Evolutionary conservation across 2,113 vertebrate genomes (phyloP), one percentile per base, ranked within the genome.

Genomic region (Siniperca knerii): DNA sequence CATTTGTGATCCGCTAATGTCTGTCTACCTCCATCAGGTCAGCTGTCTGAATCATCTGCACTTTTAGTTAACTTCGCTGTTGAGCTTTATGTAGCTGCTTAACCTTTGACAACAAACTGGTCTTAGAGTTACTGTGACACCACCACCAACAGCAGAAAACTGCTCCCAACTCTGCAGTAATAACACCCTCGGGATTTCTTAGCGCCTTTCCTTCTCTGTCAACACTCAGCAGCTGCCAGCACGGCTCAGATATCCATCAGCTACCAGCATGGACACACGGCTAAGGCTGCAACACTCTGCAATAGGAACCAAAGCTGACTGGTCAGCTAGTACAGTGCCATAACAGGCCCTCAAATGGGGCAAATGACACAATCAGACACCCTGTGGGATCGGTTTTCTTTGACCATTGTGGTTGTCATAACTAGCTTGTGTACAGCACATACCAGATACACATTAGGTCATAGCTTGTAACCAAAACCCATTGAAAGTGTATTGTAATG

Each of bases 171-270:
- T 89, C 82, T 37, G 60, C 83, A 73, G 85, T 92, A 91, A 95
- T 92, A 94, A 90, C 90, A 90, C 92, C 92, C 91, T 61, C 16
- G 68, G 90, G 92, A 91, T 91, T 87, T 91, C 90, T 94, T 94
- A 90, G 84, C 89, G 58, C 92, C 90, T 90, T 92, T 89, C 84
- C 87, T 91, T 89, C 84, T 94, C 92, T 91, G 89, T 95, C 94
- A 95, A 90, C 91, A 89, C 87, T 74, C 81, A 72, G 87, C 94
- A 95, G 93, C 93, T 95, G 94, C 92, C 92, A 90, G 81, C 67
- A 2, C 0, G 29, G 87, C 93, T 95, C 94, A 91, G 70, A 94
- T 94, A 90, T 87, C 93, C 87, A 92, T 89, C 89, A 68, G 87
- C 83, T 65, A 79, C 83, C 87, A 77, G 81, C 87, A 79, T 61